Percentiles rank a stretch among this genome's conserved stretches.
Evolutionary conservation across 2,888 invertebrate species (phyloP).

Genomic region (Escarpia spicata): DNA sequence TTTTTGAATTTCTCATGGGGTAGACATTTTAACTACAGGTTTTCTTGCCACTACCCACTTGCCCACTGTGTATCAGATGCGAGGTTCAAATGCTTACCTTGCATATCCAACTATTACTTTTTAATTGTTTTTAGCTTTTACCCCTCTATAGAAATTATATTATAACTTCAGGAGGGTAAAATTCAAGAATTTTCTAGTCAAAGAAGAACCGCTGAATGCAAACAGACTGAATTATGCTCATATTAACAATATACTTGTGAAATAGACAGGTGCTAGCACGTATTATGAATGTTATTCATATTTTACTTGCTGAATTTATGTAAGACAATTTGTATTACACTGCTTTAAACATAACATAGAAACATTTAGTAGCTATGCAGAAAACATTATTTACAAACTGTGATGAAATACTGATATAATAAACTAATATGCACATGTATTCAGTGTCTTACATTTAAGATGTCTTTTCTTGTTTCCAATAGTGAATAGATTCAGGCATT

Average conservation of each 20-base stretch:
- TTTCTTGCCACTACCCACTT: background rate
- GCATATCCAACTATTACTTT: background rate
- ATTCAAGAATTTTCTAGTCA: background rate
- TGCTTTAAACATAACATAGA: background rate
- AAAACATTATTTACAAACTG: background rate
- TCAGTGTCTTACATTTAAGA: background rate
- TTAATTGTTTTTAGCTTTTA: background rate
- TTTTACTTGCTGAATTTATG: background rate
- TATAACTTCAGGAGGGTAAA: background rate
- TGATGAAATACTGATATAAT: constrained; percentile 12
- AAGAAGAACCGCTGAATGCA: background rate
- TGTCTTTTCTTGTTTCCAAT: background rate
- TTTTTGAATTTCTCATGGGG: background rate
- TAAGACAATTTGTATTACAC: background rate
- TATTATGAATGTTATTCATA: background rate
- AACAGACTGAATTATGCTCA: background rate
- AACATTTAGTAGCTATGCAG: background rate
- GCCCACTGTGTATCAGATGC: background rate
- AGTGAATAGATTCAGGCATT: background rate
- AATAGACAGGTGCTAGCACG: background rate
- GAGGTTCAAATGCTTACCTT: no score
- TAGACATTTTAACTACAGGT: background rate
- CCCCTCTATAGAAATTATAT: background rate
- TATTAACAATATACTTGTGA: no score
- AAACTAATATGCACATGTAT: background rate